Conservation (phyloP, 1,140 invertebrate genomes). For the Leptinotarsa undecemlineata region DNA sequence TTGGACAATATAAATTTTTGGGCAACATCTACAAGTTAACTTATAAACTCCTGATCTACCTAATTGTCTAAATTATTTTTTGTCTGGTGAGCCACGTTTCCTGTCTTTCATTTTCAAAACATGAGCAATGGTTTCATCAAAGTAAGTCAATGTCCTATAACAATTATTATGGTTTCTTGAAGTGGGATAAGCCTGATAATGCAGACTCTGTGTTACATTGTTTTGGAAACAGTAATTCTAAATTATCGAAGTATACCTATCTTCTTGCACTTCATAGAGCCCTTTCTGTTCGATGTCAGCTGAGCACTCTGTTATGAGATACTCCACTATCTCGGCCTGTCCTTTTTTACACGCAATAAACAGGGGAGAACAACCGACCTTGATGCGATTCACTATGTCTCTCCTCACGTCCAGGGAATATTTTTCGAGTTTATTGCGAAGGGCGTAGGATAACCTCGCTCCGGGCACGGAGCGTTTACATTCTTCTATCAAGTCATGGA, state of each 20-base stretch:
- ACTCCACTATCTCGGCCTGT: conserved; percentile 86
- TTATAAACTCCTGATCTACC: too few species aligned
- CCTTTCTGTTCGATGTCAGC: conserved; percentile 86
- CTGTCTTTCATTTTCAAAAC: too few species aligned
- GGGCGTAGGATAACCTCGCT: conserved; percentile 65
- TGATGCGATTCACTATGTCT: conserved; percentile 66
- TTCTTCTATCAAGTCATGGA: conserved; percentile 70
- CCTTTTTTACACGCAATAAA: conserved; percentile 86
- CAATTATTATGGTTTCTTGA: too few species aligned
- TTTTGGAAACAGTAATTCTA: too few species aligned
- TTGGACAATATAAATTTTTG: too few species aligned
- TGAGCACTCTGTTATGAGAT: conserved; percentile 78
- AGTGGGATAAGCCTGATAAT: too few species aligned
- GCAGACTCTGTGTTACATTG: too few species aligned
- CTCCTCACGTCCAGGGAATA: conserved; percentile 61
- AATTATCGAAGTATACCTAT: conserved; percentile 50
- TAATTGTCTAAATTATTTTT: too few species aligned
- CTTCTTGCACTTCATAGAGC: conserved; percentile 72
- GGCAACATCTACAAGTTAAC: too few species aligned
- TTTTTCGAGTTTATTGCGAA: conserved; percentile 69
- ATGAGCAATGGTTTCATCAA: too few species aligned
- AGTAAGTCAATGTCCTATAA: too few species aligned
- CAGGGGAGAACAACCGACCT: conserved; percentile 82
- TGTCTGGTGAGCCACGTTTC: too few species aligned
- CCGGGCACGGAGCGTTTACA: conserved; percentile 71